Evolutionary conservation across 2,888 invertebrate species (phyloP).

Genomic region (Frankliniella intonsa): DNA sequence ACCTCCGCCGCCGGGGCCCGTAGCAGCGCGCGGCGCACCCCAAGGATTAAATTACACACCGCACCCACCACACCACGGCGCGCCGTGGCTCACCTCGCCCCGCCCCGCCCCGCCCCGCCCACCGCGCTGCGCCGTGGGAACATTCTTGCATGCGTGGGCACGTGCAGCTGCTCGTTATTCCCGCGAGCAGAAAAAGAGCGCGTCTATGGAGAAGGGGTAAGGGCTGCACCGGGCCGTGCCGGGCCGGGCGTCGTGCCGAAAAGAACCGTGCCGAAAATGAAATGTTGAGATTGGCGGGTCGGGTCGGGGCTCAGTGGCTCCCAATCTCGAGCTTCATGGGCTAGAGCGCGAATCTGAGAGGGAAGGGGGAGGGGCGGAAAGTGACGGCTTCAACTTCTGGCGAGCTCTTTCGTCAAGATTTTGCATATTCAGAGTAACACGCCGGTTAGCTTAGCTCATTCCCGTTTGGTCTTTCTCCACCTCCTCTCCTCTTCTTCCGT

Average conservation of each 20-base stretch:
- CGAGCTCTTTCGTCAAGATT: neutral
- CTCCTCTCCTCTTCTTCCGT: no score
- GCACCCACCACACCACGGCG: neutral
- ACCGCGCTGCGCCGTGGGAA: neutral
- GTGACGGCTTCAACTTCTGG: neutral
- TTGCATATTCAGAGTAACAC: constrained; percentile 8
- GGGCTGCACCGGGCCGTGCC: no score
- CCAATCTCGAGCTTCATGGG: neutral
- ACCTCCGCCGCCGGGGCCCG: no score
- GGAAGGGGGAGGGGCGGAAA: neutral
- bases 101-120: no score
- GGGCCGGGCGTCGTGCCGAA: no score
- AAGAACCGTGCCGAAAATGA: no score
- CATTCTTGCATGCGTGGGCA: neutral
- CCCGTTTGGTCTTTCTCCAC: no score
- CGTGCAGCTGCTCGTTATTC: neutral
- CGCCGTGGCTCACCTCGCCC: neutral
- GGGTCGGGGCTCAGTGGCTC: neutral
- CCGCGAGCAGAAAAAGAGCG: no score
- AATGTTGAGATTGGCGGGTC: no score
- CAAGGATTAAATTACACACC: neutral
- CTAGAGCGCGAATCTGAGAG: neutral
- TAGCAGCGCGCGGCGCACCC: neutral
- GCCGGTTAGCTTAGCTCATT: neutral
- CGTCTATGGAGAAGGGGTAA: no score